phyloP scores from a whole-genome alignment of 1,140 invertebrate genomes.

The Cyclargus thomasi region DNA sequence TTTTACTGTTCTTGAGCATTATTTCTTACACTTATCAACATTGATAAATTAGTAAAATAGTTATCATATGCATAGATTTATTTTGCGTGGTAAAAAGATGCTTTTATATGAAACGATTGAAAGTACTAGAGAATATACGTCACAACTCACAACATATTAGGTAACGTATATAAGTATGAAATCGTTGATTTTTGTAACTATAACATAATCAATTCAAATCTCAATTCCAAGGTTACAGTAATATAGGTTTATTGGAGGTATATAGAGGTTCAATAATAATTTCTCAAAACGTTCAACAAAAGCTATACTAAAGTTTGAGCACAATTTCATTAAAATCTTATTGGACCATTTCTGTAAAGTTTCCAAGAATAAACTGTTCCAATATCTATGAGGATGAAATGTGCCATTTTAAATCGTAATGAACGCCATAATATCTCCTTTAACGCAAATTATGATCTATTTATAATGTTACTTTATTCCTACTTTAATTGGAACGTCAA shows the following conservation, averaged over 20 bases:
- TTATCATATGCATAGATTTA: too few species aligned
- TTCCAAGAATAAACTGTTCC: slow-evolving; percentile 19
- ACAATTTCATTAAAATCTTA: slow-evolving; percentile 21
- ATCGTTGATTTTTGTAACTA: too few species aligned
- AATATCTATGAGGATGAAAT: slow-evolving; percentile 20
- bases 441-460: slow-evolving; percentile 12
- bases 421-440: slow-evolving; percentile 8
- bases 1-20: too few species aligned
- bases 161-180: too few species aligned
- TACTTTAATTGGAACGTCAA: neutral
- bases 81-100: too few species aligned
- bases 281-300: slow-evolving; percentile 5
- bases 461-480: neutral
- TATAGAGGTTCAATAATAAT: neutral
- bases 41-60: too few species aligned
- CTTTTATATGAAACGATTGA: too few species aligned
- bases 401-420: slow-evolving; percentile 20
- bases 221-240: neutral
- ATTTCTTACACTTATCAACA: too few species aligned
- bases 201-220: neutral
- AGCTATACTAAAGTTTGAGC: slow-evolving; percentile 14
- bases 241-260: neutral
- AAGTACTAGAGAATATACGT: too few species aligned
- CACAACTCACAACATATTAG: too few species aligned
- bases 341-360: slow-evolving; percentile 21